Evolutionary conservation across 2,113 vertebrate species (phyloP).

Genomic region (Hemiscyllium ocellatum): DNA sequence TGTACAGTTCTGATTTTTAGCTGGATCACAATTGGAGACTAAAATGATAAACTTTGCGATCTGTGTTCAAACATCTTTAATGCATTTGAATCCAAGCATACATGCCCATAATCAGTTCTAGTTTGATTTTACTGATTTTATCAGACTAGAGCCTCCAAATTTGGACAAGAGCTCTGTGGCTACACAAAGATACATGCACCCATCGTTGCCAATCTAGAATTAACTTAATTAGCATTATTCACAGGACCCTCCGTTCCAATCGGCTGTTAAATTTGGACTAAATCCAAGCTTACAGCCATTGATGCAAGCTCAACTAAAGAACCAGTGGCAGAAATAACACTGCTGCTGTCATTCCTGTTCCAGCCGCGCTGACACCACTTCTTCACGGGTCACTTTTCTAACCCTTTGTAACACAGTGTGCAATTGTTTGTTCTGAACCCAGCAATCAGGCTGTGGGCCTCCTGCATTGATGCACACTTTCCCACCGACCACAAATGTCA

Average conservation of each 20-base stretch:
- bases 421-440: background rate
- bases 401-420: background rate
- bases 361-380: background rate
- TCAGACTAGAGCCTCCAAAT: background rate
- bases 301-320: background rate
- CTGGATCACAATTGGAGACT: background rate
- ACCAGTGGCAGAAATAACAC: background rate
- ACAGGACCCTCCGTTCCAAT: background rate
- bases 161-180: background rate
- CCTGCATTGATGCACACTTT: constrained; percentile 25
- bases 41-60: background rate
- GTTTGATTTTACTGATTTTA: background rate
- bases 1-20: background rate
- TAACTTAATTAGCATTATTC: constrained; percentile 34
- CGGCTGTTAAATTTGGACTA: background rate
- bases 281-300: background rate
- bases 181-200: background rate
- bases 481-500: constrained; percentile 21
- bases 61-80: background rate
- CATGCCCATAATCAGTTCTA: background rate
- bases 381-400: constrained; percentile 3
- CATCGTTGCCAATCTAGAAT: constrained; percentile 2
- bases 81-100: background rate
- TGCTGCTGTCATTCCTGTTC: background rate
- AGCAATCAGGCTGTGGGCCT: too few relatives aligned